Percentiles rank a stretch among this genome's conserved stretches.
Conservation (phyloP, 1,140 invertebrate species). For the Carposina sasakii region DNA sequence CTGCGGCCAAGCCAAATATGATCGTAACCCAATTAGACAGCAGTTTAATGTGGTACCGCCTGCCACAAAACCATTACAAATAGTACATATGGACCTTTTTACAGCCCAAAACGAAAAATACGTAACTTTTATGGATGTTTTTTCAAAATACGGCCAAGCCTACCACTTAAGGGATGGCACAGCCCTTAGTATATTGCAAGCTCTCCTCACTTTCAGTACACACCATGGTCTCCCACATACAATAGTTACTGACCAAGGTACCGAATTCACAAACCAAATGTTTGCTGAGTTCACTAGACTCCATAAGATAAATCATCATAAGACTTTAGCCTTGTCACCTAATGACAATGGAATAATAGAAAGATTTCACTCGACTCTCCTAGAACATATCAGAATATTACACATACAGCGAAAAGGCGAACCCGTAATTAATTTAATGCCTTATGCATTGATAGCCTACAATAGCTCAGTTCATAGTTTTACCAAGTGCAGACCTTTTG, state of each 20-base stretch:
- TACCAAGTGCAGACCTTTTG: constrained; percentile 18
- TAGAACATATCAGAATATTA: too few species aligned
- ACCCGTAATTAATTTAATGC: constrained; percentile 17
- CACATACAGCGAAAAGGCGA: too few species aligned
- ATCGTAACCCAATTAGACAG: constrained; percentile 16
- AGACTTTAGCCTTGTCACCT: constrained; percentile 18
- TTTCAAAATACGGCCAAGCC: constrained; percentile 22
- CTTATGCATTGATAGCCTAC: constrained; percentile 18
- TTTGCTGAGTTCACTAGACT: constrained; percentile 20
- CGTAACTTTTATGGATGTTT: too few species aligned
- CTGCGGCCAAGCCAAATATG: constrained; percentile 21
- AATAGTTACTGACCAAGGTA: constrained; percentile 22
- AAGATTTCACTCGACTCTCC: constrained; percentile 22
- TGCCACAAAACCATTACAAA: constrained; percentile 18
- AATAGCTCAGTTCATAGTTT: constrained; percentile 20
- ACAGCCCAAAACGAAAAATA: constrained; percentile 6
- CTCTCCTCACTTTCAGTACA: constrained; percentile 15
- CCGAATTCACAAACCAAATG: constrained; percentile 24
- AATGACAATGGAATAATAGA: constrained; percentile 26
- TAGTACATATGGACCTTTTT: too few species aligned
- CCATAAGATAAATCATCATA: constrained; percentile 24
- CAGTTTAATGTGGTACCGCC: constrained; percentile 24
- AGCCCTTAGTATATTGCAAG: constrained; percentile 19
- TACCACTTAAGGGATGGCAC: constrained; percentile 18
- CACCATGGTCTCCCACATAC: constrained; percentile 23